phyloP scores from a whole-genome alignment of 1,140 invertebrate species.

The Drosophila nebulosa region DNA sequence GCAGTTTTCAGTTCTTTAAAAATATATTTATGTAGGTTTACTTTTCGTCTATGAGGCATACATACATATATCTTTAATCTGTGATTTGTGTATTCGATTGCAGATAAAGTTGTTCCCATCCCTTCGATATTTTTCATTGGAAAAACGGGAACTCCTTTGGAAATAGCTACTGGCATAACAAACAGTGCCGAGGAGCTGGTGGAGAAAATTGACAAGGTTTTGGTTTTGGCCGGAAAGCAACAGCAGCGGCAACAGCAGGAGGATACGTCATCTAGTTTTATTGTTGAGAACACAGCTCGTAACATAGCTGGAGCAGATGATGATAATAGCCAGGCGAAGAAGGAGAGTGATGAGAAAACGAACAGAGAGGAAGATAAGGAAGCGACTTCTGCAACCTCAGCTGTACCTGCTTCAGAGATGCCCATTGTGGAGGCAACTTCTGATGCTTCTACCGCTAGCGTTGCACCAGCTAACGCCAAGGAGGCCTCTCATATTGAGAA shows the following conservation, averaged over 20 bases:
- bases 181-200: conserved; percentile 81
- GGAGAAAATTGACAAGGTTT: conserved; percentile 82
- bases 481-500: background rate
- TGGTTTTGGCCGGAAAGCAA: conserved; percentile 69
- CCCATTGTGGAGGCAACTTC: background rate
- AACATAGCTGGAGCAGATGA: conserved; percentile 39
- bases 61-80: background rate
- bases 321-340: background rate
- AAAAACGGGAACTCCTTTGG: conserved; percentile 87
- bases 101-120: conserved; percentile 91
- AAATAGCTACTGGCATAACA: conserved; percentile 86
- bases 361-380: background rate
- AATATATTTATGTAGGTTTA: no score
- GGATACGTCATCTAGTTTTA: conserved; percentile 37
- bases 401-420: background rate
- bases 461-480: background rate
- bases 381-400: background rate
- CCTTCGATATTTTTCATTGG: conserved; percentile 94
- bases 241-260: conserved; percentile 56
- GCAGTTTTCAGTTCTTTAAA: no score
- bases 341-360: background rate
- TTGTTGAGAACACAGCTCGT: background rate
- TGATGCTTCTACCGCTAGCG: conserved; percentile 7
- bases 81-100: background rate
- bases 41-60: no score